Percentiles rank a stretch among this genome's conserved stretches.
Conservation (phyloP, 2,888 invertebrate genomes). For the Aleiodes testaceus region DNA sequence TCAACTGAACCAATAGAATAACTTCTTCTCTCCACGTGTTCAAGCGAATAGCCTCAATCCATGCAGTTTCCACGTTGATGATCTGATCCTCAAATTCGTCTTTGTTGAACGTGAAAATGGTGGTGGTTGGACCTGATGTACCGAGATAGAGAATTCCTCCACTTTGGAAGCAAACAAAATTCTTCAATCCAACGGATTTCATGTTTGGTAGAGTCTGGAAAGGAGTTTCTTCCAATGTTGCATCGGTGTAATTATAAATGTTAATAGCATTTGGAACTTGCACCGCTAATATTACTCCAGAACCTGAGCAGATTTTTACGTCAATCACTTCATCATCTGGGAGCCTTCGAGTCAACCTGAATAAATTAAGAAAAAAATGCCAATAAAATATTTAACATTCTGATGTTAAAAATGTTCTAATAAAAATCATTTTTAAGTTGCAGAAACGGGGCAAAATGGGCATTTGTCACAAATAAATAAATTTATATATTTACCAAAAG, state of each 20-base stretch:
- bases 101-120: constrained; percentile 55
- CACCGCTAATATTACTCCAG: constrained; percentile 49
- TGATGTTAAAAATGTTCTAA: no score
- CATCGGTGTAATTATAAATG: constrained; percentile 57
- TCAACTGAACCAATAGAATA: constrained; percentile 70
- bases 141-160: constrained; percentile 61
- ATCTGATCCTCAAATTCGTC: constrained; percentile 50
- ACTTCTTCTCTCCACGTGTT: constrained; percentile 73
- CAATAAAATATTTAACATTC: no score
- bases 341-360: background rate
- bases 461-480: no score
- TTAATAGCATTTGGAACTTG: constrained; percentile 50
- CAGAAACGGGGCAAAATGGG: no score
- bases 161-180: constrained; percentile 63
- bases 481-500: constrained; percentile 63
- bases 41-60: constrained; percentile 64
- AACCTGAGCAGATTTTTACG: constrained; percentile 55
- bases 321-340: constrained; percentile 35
- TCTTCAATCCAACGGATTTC: constrained; percentile 52
- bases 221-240: constrained; percentile 43
- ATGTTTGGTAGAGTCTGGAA: constrained; percentile 54
- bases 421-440: no score
- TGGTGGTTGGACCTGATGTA: constrained; percentile 56
- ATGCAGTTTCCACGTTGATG: constrained; percentile 49
- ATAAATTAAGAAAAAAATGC: no score